Conservation (phyloP, 2,888 invertebrate species). For the Bombylius discolor region DNA sequence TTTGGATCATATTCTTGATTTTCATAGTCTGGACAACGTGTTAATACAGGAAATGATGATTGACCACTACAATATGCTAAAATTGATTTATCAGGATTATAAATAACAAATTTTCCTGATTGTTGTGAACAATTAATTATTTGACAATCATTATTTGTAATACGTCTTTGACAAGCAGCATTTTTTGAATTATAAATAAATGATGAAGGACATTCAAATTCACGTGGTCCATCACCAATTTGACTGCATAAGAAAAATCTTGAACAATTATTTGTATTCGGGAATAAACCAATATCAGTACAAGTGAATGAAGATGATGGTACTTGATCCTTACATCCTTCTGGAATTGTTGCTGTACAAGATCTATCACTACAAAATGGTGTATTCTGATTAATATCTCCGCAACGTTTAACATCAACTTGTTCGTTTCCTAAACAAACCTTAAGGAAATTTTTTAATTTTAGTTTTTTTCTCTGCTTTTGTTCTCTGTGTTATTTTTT, state of each 20-base stretch:
- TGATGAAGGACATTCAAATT: slow-evolving; percentile 7
- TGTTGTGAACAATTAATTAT: slow-evolving; percentile 4
- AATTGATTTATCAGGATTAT: slow-evolving; percentile 3
- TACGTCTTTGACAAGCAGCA: slow-evolving; percentile 3
- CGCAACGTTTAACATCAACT: neutral
- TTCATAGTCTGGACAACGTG: neutral
- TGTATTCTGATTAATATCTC: neutral
- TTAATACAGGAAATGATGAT: neutral
- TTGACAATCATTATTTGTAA: slow-evolving; percentile 4
- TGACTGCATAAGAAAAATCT: slow-evolving; percentile 9
- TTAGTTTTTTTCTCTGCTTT: neutral
- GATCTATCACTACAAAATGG: neutral
- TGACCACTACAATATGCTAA: slow-evolving; percentile 8
- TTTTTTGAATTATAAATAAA: slow-evolving; percentile 6
- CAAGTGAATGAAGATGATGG: slow-evolving; percentile 1
- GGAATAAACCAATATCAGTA: slow-evolving; percentile 9
- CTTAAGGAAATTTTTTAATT: neutral
- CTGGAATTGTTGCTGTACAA: neutral
- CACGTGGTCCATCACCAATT: neutral
- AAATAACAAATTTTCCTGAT: slow-evolving; percentile 4
- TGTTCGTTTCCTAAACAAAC: neutral
- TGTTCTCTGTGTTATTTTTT: neutral
- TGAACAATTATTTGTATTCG: slow-evolving; percentile 9
- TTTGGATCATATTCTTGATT: neutral
- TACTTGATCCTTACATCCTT: neutral